These are phyloP conservation scores for Drosophila kanekoi DNA, from an alignment of 2,888 invertebrate species.

Conservation along the genomic window DNA sequence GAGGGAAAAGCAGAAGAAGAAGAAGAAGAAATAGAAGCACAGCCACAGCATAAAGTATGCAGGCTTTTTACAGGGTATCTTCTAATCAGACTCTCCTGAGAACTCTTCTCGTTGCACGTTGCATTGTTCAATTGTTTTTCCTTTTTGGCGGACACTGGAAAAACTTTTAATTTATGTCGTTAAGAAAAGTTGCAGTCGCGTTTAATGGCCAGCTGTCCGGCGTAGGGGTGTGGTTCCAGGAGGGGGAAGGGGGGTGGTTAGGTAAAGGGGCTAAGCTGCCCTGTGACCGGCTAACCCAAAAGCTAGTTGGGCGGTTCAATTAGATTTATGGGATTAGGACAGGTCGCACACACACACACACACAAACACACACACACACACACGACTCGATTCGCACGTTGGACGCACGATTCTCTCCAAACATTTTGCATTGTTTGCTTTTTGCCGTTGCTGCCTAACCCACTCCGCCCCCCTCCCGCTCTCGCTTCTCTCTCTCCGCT, in stretches of 20 bases:
- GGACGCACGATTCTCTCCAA: constrained; percentile 7
- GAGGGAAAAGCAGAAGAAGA: no score
- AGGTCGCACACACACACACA: constrained; percentile 31
- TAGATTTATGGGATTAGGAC: constrained; percentile 73
- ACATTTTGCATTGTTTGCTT: constrained; percentile 65
- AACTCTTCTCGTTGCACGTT: constrained; percentile 10
- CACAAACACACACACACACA: no score
- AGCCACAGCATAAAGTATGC: no score
- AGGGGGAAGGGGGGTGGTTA: constrained; percentile 1
- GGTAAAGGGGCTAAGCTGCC: neutral
- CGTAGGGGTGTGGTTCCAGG: no score
- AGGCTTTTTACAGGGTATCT: no score
- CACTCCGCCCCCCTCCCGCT: neutral
- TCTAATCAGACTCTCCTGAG: no score
- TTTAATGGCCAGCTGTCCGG: constrained; percentile 54
- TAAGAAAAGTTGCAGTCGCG: constrained; percentile 59
- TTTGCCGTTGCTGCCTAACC: constrained; percentile 18
- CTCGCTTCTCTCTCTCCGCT: neutral
- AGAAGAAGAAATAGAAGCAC: no score
- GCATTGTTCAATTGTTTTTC: constrained; percentile 43
- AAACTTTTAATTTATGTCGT: constrained; percentile 71
- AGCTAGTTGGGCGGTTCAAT: constrained; percentile 51
- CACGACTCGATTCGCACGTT: no score
- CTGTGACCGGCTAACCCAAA: constrained; percentile 71
- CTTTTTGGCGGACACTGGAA: constrained; percentile 7